phyloP scores from a whole-genome alignment of 2,888 invertebrate species.

The Aleiodes testaceus region DNA sequence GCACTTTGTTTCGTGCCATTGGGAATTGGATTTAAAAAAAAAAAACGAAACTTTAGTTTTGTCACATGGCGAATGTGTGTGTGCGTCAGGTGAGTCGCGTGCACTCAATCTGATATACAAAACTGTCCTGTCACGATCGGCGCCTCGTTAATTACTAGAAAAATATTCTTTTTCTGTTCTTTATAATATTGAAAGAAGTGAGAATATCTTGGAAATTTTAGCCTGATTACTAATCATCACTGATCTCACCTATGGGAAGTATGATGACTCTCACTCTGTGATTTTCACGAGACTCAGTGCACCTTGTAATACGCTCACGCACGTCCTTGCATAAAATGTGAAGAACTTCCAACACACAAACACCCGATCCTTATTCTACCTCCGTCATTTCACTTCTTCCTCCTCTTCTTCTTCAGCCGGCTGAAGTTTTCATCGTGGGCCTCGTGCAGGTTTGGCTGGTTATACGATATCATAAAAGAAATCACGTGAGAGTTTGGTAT shows the following conservation, averaged over 20 bases:
- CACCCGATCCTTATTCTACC: background rate
- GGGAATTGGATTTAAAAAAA: conserved; percentile 12
- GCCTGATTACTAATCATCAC: too few species aligned
- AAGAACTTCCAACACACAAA: conserved; percentile 6
- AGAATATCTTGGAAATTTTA: background rate
- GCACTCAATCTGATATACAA: conserved; percentile 33
- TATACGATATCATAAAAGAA: conserved; percentile 71
- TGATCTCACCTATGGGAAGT: background rate
- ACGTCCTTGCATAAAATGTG: conserved; percentile 28
- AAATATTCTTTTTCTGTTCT: too few species aligned
- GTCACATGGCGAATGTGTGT: background rate
- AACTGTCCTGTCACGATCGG: conserved; percentile 28
- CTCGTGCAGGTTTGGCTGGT: conserved; percentile 64
- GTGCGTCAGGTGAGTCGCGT: conserved; percentile 31
- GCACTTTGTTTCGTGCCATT: conserved; percentile 37
- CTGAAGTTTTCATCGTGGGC: background rate
- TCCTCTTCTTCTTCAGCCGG: conserved; percentile 31
- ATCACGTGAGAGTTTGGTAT: conserved; percentile 63
- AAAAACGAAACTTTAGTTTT: background rate
- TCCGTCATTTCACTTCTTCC: background rate
- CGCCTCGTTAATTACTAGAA: conserved; percentile 29
- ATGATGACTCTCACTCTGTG: too few species aligned
- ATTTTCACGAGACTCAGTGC: background rate
- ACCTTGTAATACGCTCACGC: conserved; percentile 27
- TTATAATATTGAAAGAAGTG: too few species aligned